A percentile compares a stretch with the other conserved stretches of the same genome.
phyloP scores from a whole-genome alignment of 2,888 invertebrate genomes.

The Ashinkailepas kermadecensis region DNA sequence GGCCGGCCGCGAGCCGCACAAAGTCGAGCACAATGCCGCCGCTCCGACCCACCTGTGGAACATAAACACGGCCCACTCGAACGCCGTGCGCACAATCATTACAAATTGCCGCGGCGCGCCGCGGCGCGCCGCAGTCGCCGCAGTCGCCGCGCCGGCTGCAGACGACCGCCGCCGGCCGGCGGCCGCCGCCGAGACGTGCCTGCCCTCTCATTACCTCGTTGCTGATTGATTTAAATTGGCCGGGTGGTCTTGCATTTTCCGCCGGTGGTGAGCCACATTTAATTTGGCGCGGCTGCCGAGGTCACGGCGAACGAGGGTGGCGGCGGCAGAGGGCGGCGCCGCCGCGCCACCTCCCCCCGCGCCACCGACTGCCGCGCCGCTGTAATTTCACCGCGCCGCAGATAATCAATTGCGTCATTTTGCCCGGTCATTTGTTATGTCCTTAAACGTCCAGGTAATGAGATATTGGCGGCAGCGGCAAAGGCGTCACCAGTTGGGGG shows the following conservation, averaged over 20 bases:
- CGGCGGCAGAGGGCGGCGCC: not conserved
- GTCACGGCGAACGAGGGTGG: not conserved
- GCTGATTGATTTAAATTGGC: slow-evolving; percentile 18
- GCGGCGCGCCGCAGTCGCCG: not conserved
- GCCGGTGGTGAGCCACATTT: slow-evolving; percentile 14
- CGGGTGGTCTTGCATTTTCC: slow-evolving; percentile 4
- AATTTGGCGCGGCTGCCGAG: not conserved
- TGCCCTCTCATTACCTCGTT: slow-evolving; percentile 7
- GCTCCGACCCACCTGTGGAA: slow-evolving; percentile 1
- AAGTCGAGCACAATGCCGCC: slow-evolving; percentile 1
- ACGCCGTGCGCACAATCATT: not conserved
- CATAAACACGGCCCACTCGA: slow-evolving; percentile 14
- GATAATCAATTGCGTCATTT: slow-evolving; percentile 11
- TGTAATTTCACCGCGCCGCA: slow-evolving; percentile 10
- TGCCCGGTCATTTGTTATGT: slow-evolving; percentile 2
- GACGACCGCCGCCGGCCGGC: not conserved
- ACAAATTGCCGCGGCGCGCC: not conserved
- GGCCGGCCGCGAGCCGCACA: not conserved
- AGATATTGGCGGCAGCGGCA: not conserved
- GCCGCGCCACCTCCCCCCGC: not conserved
- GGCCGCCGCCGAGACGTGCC: not conserved
- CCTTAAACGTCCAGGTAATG: not conserved
- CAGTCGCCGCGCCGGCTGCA: not conserved
- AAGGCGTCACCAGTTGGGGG: too few relatives aligned
- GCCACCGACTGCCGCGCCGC: not conserved